Percentiles rank a stretch among this genome's conserved stretches.
These are phyloP conservation scores for Zelleria hepariella DNA, from an alignment of 2,888 invertebrate genomes.

Conservation along the genomic window DNA sequence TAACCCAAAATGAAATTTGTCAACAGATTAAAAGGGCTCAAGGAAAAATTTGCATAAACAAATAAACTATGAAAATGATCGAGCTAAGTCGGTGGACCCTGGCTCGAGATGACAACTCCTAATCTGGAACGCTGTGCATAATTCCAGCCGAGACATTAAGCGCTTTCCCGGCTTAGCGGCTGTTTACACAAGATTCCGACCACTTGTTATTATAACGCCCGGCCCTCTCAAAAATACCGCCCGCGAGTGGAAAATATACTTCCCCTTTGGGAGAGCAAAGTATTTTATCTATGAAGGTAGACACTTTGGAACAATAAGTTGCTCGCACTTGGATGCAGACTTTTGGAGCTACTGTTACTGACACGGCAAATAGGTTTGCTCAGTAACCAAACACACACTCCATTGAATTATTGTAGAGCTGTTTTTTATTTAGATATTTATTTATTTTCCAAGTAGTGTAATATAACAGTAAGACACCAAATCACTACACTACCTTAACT, in stretches of 20 bases:
- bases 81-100: conserved; percentile 37
- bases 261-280: neutral
- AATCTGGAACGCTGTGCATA: conserved; percentile 62
- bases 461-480: too few relatives aligned
- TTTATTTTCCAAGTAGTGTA: too few relatives aligned
- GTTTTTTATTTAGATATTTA: too few relatives aligned
- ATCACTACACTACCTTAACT: too few relatives aligned
- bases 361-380: neutral
- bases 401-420: neutral
- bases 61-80: conserved; percentile 32
- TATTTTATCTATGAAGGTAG: neutral
- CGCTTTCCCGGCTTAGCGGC: conserved; percentile 51
- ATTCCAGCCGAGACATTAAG: conserved; percentile 60
- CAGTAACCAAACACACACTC: neutral
- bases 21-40: neutral
- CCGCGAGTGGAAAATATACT: neutral
- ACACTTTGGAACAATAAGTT: conserved; percentile 1
- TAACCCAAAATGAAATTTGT: neutral
- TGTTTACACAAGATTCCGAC: conserved; percentile 54
- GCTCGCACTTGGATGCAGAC: neutral
- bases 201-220: conserved; percentile 24
- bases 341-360: too few relatives aligned
- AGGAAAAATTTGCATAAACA: neutral
- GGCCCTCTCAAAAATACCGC: neutral
- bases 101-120: conserved; percentile 48